phyloP scores from a whole-genome alignment of 2,888 invertebrate genomes.

The Cactoblastis cactorum region DNA sequence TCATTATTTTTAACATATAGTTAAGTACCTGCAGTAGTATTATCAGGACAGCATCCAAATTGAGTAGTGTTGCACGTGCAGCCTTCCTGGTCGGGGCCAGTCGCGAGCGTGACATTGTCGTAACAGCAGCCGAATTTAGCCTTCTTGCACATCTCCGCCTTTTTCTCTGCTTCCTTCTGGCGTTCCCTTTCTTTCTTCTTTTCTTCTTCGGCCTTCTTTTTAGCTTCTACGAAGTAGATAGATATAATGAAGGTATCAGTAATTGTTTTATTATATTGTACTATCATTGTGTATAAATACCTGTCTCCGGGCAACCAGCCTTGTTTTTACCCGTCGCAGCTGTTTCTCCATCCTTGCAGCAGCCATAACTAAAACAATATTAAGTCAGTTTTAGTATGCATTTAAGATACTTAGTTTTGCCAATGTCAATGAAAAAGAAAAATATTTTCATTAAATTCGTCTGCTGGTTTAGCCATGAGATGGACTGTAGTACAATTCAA shows the following conservation, averaged over 20 bases:
- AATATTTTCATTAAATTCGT: too few relatives aligned
- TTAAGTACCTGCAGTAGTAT: constrained; percentile 78
- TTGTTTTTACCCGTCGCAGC: constrained; percentile 82
- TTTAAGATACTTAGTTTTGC: background rate
- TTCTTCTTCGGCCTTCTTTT: constrained; percentile 8
- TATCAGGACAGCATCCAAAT: constrained; percentile 88
- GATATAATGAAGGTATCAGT: too few relatives aligned
- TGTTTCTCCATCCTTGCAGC: constrained; percentile 84
- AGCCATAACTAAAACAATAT: constrained; percentile 75
- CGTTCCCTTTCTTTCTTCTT: constrained; percentile 11
- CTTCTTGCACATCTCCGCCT: constrained; percentile 61
- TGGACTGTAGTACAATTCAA: too few relatives aligned
- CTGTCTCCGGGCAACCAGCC: constrained; percentile 69
- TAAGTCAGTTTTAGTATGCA: too few relatives aligned
- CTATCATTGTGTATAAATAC: constrained; percentile 27
- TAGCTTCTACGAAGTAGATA: background rate
- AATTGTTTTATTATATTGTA: background rate
- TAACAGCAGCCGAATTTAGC: constrained; percentile 87
- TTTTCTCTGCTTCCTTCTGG: constrained; percentile 15
- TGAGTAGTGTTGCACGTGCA: constrained; percentile 81
- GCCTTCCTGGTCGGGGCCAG: constrained; percentile 82
- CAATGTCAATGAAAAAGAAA: too few relatives aligned
- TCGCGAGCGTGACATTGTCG: constrained; percentile 81
- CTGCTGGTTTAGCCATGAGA: too few relatives aligned
- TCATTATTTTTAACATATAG: background rate